A percentile compares a stretch with the other conserved stretches of the same genome.
Conservation (phyloP, 2,888 invertebrate genomes). For the Drosophila kambysellisi region DNA sequence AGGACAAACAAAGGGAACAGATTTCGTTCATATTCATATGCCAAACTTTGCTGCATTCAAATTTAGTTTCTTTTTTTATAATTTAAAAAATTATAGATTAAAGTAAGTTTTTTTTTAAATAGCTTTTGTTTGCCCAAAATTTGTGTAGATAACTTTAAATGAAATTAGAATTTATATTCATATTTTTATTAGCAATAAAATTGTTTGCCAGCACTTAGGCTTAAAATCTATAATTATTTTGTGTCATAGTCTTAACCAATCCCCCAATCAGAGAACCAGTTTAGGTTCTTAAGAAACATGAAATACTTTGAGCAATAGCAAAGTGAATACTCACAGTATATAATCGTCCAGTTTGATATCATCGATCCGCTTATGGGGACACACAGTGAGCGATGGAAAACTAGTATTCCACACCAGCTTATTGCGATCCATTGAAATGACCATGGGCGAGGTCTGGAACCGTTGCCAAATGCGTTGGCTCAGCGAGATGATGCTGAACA, state of each 20-base stretch:
- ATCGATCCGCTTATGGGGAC: slow-evolving; percentile 87
- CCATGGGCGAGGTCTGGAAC: slow-evolving; percentile 90
- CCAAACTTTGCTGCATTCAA: background rate
- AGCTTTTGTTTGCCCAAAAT: background rate
- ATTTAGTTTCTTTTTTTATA: background rate
- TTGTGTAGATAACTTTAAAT: background rate
- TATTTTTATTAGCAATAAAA: background rate
- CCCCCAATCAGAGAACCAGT: rapidly evolving
- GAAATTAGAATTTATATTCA: background rate
- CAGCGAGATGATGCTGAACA: slow-evolving; percentile 86
- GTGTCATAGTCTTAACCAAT: too few relatives aligned
- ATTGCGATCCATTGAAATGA: slow-evolving; percentile 91
- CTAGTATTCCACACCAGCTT: slow-evolving; percentile 90
- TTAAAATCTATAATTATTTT: background rate
- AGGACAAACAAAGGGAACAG: background rate
- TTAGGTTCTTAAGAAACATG: background rate
- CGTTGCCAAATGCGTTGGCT: slow-evolving; percentile 88
- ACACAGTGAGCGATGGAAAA: slow-evolving; percentile 89
- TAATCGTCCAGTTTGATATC: slow-evolving; percentile 86
- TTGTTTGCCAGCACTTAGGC: background rate
- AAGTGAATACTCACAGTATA: slow-evolving; percentile 85
- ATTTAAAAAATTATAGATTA: background rate
- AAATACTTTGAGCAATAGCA: background rate
- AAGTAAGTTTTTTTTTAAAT: background rate
- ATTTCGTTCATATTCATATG: background rate